These are phyloP conservation scores for Macaria notata DNA, from an alignment of 2,888 invertebrate species.

Conservation along the genomic window DNA sequence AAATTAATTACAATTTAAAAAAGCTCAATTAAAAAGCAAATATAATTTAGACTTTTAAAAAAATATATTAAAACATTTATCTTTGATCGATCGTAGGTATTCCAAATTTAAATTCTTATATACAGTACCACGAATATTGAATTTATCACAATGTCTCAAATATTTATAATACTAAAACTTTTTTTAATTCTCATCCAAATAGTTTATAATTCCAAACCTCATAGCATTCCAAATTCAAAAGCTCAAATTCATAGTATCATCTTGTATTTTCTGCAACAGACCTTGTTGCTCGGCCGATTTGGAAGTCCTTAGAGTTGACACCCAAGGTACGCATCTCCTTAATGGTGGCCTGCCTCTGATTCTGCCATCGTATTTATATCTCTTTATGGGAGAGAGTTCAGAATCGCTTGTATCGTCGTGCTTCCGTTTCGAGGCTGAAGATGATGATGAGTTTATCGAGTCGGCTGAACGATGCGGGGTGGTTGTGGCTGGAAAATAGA, in stretches of 20 bases:
- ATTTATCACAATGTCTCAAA: too few species aligned
- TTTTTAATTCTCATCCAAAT: too few species aligned
- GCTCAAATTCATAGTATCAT: conserved; percentile 58
- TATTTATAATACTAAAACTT: too few species aligned
- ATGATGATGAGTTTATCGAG: conserved; percentile 46
- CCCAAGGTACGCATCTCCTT: conserved; percentile 37
- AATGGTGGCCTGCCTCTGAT: conserved; percentile 71
- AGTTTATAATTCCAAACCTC: too few species aligned
- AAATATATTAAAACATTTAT: too few species aligned
- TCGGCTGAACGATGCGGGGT: conserved; percentile 53
- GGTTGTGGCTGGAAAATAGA: conserved; percentile 42
- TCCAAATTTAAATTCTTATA: too few species aligned
- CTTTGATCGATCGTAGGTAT: too few species aligned
- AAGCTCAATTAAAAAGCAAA: too few species aligned
- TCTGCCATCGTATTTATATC: conserved; percentile 66
- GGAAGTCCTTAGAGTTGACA: conserved; percentile 44
- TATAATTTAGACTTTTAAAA: too few species aligned
- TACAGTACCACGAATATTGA: too few species aligned
- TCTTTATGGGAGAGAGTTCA: conserved; percentile 65
- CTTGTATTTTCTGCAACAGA: conserved; percentile 46
- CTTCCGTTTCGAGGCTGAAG: conserved; percentile 67
- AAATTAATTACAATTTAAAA: too few species aligned
- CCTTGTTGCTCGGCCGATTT: conserved; percentile 58
- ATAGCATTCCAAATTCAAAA: conserved; percentile 39
- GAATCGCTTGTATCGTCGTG: conserved; percentile 59